These are phyloP conservation scores for Hypothenemus hampei DNA, from an alignment of 1,140 invertebrate species.

Conservation along the genomic window DNA sequence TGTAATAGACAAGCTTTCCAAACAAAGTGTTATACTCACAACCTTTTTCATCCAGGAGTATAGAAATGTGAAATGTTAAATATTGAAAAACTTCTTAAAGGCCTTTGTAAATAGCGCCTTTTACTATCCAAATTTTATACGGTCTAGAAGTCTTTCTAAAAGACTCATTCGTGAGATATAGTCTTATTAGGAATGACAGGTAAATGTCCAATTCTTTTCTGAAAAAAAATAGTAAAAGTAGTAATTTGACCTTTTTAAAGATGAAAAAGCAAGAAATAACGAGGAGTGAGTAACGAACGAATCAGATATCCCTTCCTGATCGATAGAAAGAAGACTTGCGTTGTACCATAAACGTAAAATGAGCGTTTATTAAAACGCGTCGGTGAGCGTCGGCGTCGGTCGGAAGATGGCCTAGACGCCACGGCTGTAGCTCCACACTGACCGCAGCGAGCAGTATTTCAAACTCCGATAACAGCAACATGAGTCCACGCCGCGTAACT, in stretches of 20 bases:
- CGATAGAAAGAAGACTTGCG: conserved; percentile 27
- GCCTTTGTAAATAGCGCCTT: too few species aligned
- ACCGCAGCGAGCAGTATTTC: conserved; percentile 30
- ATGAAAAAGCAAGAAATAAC: not conserved
- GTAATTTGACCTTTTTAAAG: not conserved
- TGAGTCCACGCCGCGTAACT: conserved; percentile 29
- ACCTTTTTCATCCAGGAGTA: too few species aligned
- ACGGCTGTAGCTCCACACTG: conserved; percentile 28
- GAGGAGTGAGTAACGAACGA: conserved; percentile 6
- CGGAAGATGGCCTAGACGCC: conserved; percentile 27
- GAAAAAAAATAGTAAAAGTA: too few species aligned
- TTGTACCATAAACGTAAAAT: conserved; percentile 21
- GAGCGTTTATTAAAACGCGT: conserved; percentile 24
- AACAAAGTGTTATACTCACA: too few species aligned
- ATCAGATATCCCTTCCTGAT: conserved; percentile 24
- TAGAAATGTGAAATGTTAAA: too few species aligned
- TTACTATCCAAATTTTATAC: too few species aligned
- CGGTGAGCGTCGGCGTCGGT: conserved; percentile 30
- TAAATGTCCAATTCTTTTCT: too few species aligned
- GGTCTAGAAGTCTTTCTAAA: too few species aligned
- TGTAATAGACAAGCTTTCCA: too few species aligned
- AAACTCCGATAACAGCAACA: conserved; percentile 27
- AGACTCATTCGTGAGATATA: too few species aligned
- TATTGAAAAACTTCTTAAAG: too few species aligned
- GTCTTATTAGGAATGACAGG: too few species aligned